These are phyloP conservation scores for Rhinichthys osculus DNA, from an alignment of 2,797 vertebrate species.

Conservation along the genomic window DNA sequence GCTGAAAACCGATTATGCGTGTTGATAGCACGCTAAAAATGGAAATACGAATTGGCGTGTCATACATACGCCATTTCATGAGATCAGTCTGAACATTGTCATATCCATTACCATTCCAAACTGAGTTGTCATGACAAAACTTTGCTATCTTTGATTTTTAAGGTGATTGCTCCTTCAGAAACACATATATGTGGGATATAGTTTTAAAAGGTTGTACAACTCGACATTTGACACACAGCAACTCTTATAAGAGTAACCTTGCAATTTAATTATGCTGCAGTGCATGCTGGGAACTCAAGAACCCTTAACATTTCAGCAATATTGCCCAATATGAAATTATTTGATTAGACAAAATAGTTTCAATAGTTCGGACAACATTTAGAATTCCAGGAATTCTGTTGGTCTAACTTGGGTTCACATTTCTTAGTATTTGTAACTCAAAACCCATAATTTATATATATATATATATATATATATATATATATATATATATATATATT, in stretches of 20 bases:
- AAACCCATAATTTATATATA: too few relatives aligned
- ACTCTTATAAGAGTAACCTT: background rate
- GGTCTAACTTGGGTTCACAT: background rate
- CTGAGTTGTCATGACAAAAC: too few relatives aligned
- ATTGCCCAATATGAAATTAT: background rate
- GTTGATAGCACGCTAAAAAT: too few relatives aligned
- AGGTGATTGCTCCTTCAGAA: background rate
- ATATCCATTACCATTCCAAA: too few relatives aligned
- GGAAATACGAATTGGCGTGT: too few relatives aligned
- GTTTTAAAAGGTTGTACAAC: background rate
- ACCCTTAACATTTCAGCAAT: background rate
- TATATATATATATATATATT: too few relatives aligned
- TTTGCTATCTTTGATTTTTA: too few relatives aligned
- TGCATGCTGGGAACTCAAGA: slow-evolving; percentile 4
- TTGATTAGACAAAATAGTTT: background rate
- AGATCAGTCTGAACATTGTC: too few relatives aligned
- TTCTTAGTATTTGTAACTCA: background rate
- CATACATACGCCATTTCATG: too few relatives aligned
- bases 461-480: too few relatives aligned
- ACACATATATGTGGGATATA: background rate
- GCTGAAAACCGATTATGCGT: too few relatives aligned
- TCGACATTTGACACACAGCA: background rate
- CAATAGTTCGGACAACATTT: background rate
- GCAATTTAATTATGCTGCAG: background rate
- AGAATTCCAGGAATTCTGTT: background rate